Evolutionary conservation across 2,113 vertebrate species (phyloP).

Genomic region (Prinia subflava): DNA sequence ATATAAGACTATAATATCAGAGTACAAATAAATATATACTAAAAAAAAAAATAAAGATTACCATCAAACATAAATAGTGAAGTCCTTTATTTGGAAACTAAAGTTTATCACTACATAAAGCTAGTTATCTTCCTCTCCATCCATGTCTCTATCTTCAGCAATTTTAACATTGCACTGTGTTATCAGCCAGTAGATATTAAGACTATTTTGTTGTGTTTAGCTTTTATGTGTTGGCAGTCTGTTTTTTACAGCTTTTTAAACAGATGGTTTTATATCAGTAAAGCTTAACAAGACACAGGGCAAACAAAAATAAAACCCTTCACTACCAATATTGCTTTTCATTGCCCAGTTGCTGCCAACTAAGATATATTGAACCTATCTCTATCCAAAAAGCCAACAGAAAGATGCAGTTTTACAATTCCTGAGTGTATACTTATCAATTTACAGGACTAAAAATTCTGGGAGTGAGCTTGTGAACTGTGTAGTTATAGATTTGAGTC

Average conservation of each 20-base stretch:
- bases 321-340: slow-evolving; percentile 55
- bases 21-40: background rate
- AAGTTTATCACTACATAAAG: background rate
- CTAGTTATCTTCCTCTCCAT: background rate
- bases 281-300: slow-evolving; percentile 64
- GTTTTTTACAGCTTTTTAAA: slow-evolving; percentile 68
- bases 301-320: slow-evolving; percentile 65
- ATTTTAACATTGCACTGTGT: background rate
- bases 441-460: slow-evolving; percentile 28
- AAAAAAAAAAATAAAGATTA: background rate
- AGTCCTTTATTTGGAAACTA: background rate
- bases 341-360: slow-evolving; percentile 49
- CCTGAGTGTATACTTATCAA: background rate
- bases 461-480: background rate
- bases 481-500: background rate
- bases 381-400: slow-evolving; percentile 25
- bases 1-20: background rate
- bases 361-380: slow-evolving; percentile 39
- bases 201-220: slow-evolving; percentile 50
- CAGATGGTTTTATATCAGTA: slow-evolving; percentile 67
- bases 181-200: slow-evolving; percentile 20
- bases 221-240: slow-evolving; percentile 39
- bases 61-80: background rate
- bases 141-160: background rate
- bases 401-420: slow-evolving; percentile 25